Evolutionary conservation across 2,113 vertebrate species (phyloP), one percentile per base, ranked within the genome.

Genomic region (Paramisgurnus dabryanus): DNA sequence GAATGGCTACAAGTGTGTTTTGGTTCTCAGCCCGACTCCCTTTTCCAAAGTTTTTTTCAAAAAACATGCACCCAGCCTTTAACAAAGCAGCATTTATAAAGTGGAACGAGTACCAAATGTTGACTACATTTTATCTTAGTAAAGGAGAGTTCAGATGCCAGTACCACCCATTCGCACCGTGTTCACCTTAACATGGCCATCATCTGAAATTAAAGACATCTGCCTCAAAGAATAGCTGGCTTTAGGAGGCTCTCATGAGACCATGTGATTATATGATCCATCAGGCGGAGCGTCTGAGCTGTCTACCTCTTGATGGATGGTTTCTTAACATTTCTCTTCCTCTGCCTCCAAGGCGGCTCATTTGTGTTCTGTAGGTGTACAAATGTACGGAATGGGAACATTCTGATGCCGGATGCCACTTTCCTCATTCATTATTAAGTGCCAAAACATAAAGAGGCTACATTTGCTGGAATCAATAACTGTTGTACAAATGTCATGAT

Each of bases 401-500:
- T 75, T 69, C 78, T 67, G 15, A 49, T 64, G 70, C 76, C 13
- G 60, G 63, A 72, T 63, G 55, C 45, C 58, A 68, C 60, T 79
- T 71, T 58, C 61, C 67, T 81, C 47, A 79, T 82, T 82, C 50
- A 78, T 80, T 58, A 69, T 83, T 78, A 39, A 75, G 1, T 18
- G 15, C 34, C 67, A 78, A 57, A 74, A n/a, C 57, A 34, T 43
- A 67, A 69, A 80, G 61, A 71, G 49, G 34, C 41, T 74, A 58
- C 58, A 76, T 80, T 86, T 43, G 18, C 55, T 63, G 40, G 9
- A 66, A 76, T 80, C 79, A 83, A 80, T 69, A 84, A 74, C 40
- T 12, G 41, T 50, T 27, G 79, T 82, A 50, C 78, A 64, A 66
- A 61, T 67, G 76, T 11, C 76, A 76, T 50, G 60, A 79, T 71